These are phyloP conservation scores for Philereme transversata DNA, from an alignment of 2,888 invertebrate genomes.

Conservation along the genomic window DNA sequence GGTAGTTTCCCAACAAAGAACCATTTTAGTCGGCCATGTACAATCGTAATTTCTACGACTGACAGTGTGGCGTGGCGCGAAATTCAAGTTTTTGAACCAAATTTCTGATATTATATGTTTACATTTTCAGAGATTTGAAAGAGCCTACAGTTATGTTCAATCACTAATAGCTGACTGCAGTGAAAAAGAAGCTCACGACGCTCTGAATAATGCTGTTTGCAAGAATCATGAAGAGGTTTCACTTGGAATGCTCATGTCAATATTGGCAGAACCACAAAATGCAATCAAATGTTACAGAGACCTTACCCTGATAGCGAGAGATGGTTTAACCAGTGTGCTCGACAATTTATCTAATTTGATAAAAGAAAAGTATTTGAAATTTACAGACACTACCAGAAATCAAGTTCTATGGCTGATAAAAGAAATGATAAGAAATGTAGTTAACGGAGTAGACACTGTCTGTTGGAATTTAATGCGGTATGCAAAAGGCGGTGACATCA, in stretches of 20 bases:
- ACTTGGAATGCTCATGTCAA: constrained; percentile 93
- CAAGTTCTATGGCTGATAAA: constrained; percentile 96
- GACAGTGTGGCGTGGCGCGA: constrained; percentile 79
- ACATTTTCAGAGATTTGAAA: constrained; percentile 92
- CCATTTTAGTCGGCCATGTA: constrained; percentile 81
- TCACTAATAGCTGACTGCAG: constrained; percentile 92
- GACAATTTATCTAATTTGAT: constrained; percentile 93
- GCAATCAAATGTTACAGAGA: constrained; percentile 95
- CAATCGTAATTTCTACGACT: constrained; percentile 69
- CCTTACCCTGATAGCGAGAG: constrained; percentile 94
- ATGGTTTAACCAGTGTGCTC: constrained; percentile 93
- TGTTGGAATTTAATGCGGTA: constrained; percentile 96
- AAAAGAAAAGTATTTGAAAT: constrained; percentile 93
- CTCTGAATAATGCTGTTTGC: constrained; percentile 93
- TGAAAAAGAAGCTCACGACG: constrained; percentile 97
- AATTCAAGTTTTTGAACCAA: constrained; percentile 61
- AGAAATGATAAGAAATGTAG: constrained; percentile 96
- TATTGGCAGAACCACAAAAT: constrained; percentile 92
- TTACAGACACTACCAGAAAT: constrained; percentile 91
- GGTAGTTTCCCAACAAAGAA: constrained; percentile 79
- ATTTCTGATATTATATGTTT: constrained; percentile 33
- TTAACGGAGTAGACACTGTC: constrained; percentile 93
- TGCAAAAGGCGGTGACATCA: constrained; percentile 97
- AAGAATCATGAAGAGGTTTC: constrained; percentile 97
- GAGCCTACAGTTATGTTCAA: constrained; percentile 91